Evolutionary conservation across 2,888 invertebrate species (phyloP).

Genomic region (Sinopyrophorus schimmeli): DNA sequence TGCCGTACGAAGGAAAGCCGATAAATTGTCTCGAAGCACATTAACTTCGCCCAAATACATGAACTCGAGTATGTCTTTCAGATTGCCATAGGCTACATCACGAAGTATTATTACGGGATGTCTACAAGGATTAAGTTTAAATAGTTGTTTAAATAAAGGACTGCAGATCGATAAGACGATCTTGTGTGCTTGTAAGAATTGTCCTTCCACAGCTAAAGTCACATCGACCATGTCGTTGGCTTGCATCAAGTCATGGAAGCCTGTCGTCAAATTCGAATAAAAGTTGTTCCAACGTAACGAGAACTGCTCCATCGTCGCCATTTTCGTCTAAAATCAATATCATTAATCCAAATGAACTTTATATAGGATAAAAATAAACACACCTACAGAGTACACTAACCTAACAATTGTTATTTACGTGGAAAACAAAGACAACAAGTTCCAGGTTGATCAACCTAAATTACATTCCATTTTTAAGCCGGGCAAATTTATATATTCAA

Average conservation of each 20-base stretch:
- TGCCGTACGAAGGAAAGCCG: constrained; percentile 71
- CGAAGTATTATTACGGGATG: constrained; percentile 75
- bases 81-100: constrained; percentile 69
- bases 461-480: too few species aligned
- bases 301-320: constrained; percentile 67
- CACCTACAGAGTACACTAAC: too few species aligned
- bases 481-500: too few species aligned
- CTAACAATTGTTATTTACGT: too few species aligned
- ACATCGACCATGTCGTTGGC: constrained; percentile 77
- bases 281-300: constrained; percentile 80
- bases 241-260: constrained; percentile 71
- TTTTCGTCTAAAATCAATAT: too few species aligned
- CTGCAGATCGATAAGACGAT: constrained; percentile 78
- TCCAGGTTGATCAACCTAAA: too few species aligned
- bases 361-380: too few species aligned
- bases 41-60: constrained; percentile 77
- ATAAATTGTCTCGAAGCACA: constrained; percentile 69
- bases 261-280: constrained; percentile 72
- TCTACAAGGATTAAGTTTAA: constrained; percentile 72
- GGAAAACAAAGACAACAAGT: too few species aligned
- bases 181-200: constrained; percentile 76
- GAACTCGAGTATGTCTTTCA: constrained; percentile 71
- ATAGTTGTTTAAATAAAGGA: constrained; percentile 76
- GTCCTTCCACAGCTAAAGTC: constrained; percentile 76
- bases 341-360: too few species aligned